These are phyloP conservation scores for Lasioglossum albipes DNA, from an alignment of 1,140 invertebrate species.

Conservation along the genomic window DNA sequence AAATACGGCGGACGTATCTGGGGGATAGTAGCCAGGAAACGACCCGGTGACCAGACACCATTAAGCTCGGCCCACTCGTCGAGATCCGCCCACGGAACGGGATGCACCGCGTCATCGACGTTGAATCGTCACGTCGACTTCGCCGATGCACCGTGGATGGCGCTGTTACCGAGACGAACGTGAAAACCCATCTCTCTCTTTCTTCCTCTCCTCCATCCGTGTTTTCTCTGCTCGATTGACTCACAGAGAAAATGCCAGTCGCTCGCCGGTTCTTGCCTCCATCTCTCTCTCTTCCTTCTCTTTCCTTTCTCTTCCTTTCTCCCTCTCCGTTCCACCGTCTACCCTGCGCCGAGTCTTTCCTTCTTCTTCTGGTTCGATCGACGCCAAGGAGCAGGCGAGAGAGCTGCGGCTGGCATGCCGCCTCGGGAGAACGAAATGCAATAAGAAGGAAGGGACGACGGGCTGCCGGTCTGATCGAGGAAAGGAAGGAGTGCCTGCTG, in stretches of 20 bases:
- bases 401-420: slow-evolving; percentile 35
- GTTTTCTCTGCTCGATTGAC: slow-evolving; percentile 24
- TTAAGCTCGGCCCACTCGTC: slow-evolving; percentile 46
- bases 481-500: slow-evolving; percentile 32
- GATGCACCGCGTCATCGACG: slow-evolving; percentile 48
- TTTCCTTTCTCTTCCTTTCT: background rate
- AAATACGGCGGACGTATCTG: slow-evolving; percentile 36
- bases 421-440: slow-evolving; percentile 60
- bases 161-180: background rate
- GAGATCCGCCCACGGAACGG: slow-evolving; percentile 39
- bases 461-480: slow-evolving; percentile 46
- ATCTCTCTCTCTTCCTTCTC: slow-evolving; percentile 6
- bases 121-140: slow-evolving; percentile 14
- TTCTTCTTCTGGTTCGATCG: slow-evolving; percentile 41
- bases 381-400: slow-evolving; percentile 43
- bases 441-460: slow-evolving; percentile 52
- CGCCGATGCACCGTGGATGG: background rate
- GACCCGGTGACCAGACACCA: slow-evolving; percentile 56
- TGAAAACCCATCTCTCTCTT: background rate
- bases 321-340: background rate
- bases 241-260: slow-evolving; percentile 55
- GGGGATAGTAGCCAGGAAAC: slow-evolving; percentile 46
- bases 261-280: slow-evolving; percentile 2
- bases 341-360: background rate
- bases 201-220: too few species aligned